Base-by-base conservation (phyloP, 1,140 invertebrate species). In the Drosophila yakuba region DNA sequence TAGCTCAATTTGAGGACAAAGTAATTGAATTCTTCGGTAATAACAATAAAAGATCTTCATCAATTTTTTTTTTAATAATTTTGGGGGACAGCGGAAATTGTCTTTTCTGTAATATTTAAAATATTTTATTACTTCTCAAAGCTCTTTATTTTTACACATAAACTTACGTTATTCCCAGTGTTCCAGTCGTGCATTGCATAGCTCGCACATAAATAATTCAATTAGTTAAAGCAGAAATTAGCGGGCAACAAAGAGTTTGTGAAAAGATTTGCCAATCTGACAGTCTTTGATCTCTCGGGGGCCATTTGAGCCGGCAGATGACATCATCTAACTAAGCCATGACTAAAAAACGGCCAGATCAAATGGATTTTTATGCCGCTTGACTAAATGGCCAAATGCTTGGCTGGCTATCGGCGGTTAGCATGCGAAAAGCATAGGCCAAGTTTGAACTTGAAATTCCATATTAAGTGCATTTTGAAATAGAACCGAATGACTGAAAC, bases 381-480 rank as follows among this genome's bases (percentile, higher is more conserved):
- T 23, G n/a, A 14, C 45, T 45, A 75, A 67, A 51, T 57, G 54
- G 56, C 69, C 73, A 73, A 73, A 73, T 73, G 68, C 67, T 60
- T 60, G 45, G 47, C 56, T 68, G 67, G 66, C 66, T 50, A 78
- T 72, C 61, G 41, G 32, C 38, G 14, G 68, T 25, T 76, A 41
- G 44, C 58, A 60, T 25, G 1, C 47, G 23, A 62, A 67, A 45
- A 58, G 52, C 48, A 69, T 45, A 72, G 39, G 45, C 38, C 36
- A 71, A 14, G 67, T n/a, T 60, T 78, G 79, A 72, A 88, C 84
- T 83, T 86, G 83, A 88, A 88, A 86, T 86, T 83, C 83, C 83
- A 86, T 86, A 86, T 86, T 79, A 86, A 88, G 83, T 88, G 83
- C 83, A 88, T 83, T 88, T 88, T 62, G 82, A 68, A 88, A 88